Evolutionary conservation across 2,113 vertebrate species (phyloP).

Genomic region (Zosterops japonicus): DNA sequence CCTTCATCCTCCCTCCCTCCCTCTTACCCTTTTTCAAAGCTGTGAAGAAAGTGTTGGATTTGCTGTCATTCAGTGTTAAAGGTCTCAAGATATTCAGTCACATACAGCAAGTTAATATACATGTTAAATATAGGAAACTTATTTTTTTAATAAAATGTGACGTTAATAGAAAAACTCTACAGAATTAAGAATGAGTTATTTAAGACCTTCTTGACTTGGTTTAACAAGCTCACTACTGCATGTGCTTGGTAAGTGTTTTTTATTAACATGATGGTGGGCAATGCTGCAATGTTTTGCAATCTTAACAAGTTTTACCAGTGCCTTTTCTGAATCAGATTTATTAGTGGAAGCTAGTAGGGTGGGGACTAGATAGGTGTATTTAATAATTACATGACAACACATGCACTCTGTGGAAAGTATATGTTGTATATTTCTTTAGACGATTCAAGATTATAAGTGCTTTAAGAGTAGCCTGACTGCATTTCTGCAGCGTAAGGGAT

Average conservation of each 20-base stretch:
- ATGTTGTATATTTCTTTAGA: not conserved
- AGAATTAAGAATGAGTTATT: constrained; percentile 64
- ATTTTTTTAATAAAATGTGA: constrained; percentile 71
- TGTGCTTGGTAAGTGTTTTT: not conserved
- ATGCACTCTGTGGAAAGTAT: not conserved
- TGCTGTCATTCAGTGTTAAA: constrained; percentile 60
- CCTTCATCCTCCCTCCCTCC: not conserved
- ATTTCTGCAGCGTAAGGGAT: constrained; percentile 46
- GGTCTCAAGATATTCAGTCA: constrained; percentile 41
- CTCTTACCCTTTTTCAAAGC: not conserved
- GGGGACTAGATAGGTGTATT: not conserved
- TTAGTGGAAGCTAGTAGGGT: not conserved
- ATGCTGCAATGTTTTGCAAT: not conserved
- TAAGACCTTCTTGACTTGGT: not conserved
- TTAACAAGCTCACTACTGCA: not conserved
- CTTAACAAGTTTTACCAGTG: not conserved
- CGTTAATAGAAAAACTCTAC: constrained; percentile 32
- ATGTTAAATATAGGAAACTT: constrained; percentile 62
- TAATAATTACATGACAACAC: not conserved
- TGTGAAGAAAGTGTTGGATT: constrained; percentile 64
- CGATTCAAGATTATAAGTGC: constrained; percentile 15
- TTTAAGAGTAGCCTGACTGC: constrained; percentile 24
- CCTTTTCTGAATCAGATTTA: not conserved
- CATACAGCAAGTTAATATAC: constrained; percentile 45
- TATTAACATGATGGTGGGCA: not conserved